These are phyloP conservation scores for Denticeps clupeoides DNA, from an alignment of 2,797 vertebrate genomes.

Conservation along the genomic window DNA sequence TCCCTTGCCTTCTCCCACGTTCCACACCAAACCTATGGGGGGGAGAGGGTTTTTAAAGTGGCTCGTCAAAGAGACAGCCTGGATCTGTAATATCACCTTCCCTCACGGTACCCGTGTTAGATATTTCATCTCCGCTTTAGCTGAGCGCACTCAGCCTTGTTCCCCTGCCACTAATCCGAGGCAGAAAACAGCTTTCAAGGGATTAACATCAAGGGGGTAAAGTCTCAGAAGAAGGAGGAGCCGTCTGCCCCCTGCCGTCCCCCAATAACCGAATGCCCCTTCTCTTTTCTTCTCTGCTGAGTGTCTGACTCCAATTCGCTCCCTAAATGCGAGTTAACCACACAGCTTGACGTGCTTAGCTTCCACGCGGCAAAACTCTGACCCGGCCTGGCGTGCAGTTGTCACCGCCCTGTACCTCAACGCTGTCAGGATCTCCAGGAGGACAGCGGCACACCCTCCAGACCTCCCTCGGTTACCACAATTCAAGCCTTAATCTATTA, in stretches of 20 bases:
- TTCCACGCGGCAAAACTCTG: constrained; percentile 24
- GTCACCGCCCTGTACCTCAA: not conserved
- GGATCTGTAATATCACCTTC: too few relatives aligned
- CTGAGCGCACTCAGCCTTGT: constrained; percentile 53
- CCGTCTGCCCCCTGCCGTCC: not conserved
- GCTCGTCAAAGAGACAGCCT: too few relatives aligned
- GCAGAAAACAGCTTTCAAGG: constrained; percentile 59
- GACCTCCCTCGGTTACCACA: not conserved
- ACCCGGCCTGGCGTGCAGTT: constrained; percentile 21
- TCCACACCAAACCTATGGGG: too few relatives aligned
- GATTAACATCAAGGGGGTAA: constrained; percentile 57
- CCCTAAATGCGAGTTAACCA: constrained; percentile 28
- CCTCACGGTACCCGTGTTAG: constrained; percentile 60
- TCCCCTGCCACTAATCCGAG: constrained; percentile 57
- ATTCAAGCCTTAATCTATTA: too few relatives aligned
- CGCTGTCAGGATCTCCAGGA: not conserved
- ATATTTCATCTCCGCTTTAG: constrained; percentile 53
- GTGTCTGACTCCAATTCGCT: constrained; percentile 6
- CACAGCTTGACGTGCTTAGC: constrained; percentile 17
- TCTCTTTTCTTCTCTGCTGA: not conserved
- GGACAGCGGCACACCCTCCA: not conserved
- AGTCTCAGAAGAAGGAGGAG: constrained; percentile 19
- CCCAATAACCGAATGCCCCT: not conserved
- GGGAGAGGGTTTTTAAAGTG: too few relatives aligned
- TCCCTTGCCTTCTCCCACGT: too few relatives aligned